Percentiles rank a stretch among this genome's conserved stretches.
Conservation (phyloP, 2,113 vertebrate genomes). For the Dasyurus viverrinus region DNA sequence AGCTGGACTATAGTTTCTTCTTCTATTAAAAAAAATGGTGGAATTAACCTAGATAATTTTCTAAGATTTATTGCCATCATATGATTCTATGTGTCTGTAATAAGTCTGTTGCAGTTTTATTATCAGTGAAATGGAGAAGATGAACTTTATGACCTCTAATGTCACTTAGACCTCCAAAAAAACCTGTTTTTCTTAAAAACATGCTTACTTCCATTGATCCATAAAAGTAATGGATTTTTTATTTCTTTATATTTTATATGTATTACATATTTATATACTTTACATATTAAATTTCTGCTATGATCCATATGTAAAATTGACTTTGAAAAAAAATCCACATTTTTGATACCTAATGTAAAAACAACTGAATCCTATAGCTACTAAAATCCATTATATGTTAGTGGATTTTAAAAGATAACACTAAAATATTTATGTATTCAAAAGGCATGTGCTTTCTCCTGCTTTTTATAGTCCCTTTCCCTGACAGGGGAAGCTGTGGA, state of each 20-base stretch:
- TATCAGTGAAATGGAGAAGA: constrained; percentile 32
- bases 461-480: not conserved
- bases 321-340: constrained; percentile 7
- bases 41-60: too few species aligned
- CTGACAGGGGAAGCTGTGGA: not conserved
- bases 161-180: constrained; percentile 17
- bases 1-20: too few species aligned
- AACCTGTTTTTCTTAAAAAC: not conserved
- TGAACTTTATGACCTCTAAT: constrained; percentile 25
- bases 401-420: not conserved
- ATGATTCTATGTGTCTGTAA: too few species aligned
- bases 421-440: not conserved
- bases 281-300: not conserved
- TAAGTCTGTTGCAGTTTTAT: constrained; percentile 1
- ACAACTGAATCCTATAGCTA: not conserved
- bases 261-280: too few species aligned
- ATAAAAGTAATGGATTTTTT: not conserved
- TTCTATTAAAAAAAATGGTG: too few species aligned
- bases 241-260: not conserved
- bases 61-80: too few species aligned
- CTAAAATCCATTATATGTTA: not conserved
- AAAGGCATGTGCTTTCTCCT: not conserved
- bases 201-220: not conserved
- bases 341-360: not conserved
- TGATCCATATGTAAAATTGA: constrained; percentile 8